Base-by-base conservation (phyloP, 35 echinoderm and acorn worm species). In the Diadema setosum region DNA sequence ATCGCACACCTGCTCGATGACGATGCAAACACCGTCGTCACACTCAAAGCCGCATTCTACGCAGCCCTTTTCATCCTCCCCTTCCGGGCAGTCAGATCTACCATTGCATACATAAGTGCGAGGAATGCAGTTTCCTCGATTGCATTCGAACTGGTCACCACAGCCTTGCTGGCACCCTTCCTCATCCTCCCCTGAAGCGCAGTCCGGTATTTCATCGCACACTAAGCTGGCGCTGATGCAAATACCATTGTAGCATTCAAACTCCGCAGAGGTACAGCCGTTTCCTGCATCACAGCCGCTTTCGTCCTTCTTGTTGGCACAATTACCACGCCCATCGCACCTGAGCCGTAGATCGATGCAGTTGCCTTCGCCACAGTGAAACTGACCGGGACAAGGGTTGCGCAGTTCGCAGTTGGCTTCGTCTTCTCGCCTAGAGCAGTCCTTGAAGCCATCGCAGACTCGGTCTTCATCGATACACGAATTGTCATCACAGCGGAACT, bases 391-490 rank as follows among this genome's bases (percentile, higher is more conserved):
- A 44, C 69, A 75, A 16, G 48, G 8, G 15, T 75, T 37, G 5
- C 20, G 18, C 40, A 37, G n/a, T 40, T 32, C 35, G 69, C 67
- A 86, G 37, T 75, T 78, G 37, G 11, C 18, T 39, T 92, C 90
- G 82, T 92, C 90, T 36, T 86, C 84, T 45, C 90, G 63, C 1
- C 36, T 40, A 5, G 1, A 7, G 45, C 90, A 92, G 23, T 92
- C 90, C 5, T 45, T 29, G 31, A 5, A 41, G 5, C 74, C 83
- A 67, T 92, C 74, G 42, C 90, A 92, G 7, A 92, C 83, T 57
- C 70, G 31, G 7, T 61, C 55, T 5, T 39, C 57, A 17, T 42
- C 40, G 14, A 92, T 42, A 67, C 90, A 81, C n/a, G 60, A 50
- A 4, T 81, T 81, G 32, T 49, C 20, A 42, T 88, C 34, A 40